Evolutionary conservation across 2,888 invertebrate genomes (phyloP).

Genomic region (Nasonia oneida): DNA sequence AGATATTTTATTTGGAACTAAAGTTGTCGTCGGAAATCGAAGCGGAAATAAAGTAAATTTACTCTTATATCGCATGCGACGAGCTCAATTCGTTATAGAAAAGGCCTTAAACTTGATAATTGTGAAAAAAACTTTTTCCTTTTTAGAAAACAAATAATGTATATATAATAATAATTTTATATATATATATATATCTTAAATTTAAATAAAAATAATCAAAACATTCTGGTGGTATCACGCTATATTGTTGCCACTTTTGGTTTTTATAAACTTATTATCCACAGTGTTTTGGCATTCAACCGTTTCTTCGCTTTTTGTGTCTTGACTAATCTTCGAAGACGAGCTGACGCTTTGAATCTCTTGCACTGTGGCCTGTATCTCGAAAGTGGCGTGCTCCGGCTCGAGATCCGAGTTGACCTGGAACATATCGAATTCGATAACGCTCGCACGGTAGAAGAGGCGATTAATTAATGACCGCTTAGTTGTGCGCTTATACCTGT

Average conservation of each 20-base stretch:
- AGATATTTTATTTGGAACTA: background rate
- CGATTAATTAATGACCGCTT: too few species aligned
- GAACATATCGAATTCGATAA: conserved; percentile 62
- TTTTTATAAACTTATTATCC: conserved; percentile 81
- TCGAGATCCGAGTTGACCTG: conserved; percentile 84
- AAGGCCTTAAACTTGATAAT: conserved; percentile 2
- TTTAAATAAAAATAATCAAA: conserved; percentile 26
- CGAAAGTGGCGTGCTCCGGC: conserved; percentile 83
- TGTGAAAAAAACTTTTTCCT: background rate
- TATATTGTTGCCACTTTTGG: conserved; percentile 82
- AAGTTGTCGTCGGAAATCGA: background rate
- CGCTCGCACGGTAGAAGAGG: too few species aligned
- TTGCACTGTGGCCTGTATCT: conserved; percentile 81
- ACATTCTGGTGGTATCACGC: conserved; percentile 79
- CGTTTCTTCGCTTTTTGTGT: conserved; percentile 77
- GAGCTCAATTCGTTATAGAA: background rate
- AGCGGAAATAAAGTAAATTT: background rate
- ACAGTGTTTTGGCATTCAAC: conserved; percentile 81
- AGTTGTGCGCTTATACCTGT: conserved; percentile 76
- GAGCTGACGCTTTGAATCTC: conserved; percentile 80
- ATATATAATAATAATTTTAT: background rate
- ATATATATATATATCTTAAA: background rate
- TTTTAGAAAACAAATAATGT: conserved; percentile 14
- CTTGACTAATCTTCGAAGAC: conserved; percentile 79
- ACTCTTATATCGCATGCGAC: background rate